Evolutionary conservation across 2,888 invertebrate genomes (phyloP).

Genomic region (Hoplodrina ambigua): DNA sequence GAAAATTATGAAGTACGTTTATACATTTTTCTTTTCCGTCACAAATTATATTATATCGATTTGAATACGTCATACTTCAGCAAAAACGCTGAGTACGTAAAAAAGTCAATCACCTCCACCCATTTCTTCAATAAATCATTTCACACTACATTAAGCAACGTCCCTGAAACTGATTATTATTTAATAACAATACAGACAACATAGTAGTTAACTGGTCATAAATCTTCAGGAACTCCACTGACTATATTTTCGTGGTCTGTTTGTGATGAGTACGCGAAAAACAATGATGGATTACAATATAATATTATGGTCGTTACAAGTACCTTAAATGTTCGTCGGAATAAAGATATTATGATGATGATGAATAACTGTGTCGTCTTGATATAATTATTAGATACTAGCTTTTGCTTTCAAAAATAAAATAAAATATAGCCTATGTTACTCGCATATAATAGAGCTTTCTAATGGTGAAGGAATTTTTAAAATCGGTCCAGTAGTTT

Average conservation of each 20-base stretch:
- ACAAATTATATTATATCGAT: too few species aligned
- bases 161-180: constrained; percentile 16
- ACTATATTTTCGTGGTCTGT: constrained; percentile 4
- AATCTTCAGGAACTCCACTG: constrained; percentile 31
- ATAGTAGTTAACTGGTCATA: constrained; percentile 36
- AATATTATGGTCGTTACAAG: neutral
- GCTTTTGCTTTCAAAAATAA: too few species aligned
- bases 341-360: neutral
- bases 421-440: too few species aligned
- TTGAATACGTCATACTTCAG: neutral
- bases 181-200: constrained; percentile 33
- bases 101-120: constrained; percentile 12
- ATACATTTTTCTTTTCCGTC: too few species aligned
- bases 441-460: too few species aligned
- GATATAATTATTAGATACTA: too few species aligned
- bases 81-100: neutral
- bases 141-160: constrained; percentile 24
- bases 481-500: too few species aligned
- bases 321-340: neutral
- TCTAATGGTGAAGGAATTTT: too few species aligned
- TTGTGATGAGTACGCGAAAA: constrained; percentile 23
- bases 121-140: constrained; percentile 35
- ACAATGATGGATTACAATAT: constrained; percentile 25
- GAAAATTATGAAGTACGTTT: too few species aligned
- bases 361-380: too few species aligned